These are phyloP conservation scores for Drosophila ercepeae DNA, from an alignment of 1,140 invertebrate genomes.

Conservation along the genomic window DNA sequence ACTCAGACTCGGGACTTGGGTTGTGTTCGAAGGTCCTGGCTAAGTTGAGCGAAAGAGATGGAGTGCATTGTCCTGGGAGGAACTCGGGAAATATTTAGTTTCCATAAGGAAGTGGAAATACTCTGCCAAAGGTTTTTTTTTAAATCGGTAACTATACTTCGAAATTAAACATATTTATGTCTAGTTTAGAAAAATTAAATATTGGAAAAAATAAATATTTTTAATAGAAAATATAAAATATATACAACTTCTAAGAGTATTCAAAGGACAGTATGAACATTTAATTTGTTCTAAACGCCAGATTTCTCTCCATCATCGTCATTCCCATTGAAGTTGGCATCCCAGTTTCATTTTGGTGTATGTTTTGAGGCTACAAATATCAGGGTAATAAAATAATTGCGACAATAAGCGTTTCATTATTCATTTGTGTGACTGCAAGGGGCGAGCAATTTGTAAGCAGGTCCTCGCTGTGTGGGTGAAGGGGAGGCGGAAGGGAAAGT, in stretches of 20 bases:
- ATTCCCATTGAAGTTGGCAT: constrained; percentile 20
- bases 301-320: constrained; percentile 26
- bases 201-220: too few relatives aligned
- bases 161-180: neutral
- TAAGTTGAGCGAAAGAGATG: constrained; percentile 17
- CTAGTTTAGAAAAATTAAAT: too few relatives aligned
- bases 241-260: constrained; percentile 11
- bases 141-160: neutral
- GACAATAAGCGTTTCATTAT: constrained; percentile 82
- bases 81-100: too few relatives aligned
- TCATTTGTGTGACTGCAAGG: constrained; percentile 79
- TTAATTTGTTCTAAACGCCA: neutral
- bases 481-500: neutral
- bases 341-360: constrained; percentile 46
- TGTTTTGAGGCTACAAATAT: constrained; percentile 81
- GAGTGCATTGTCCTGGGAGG: constrained; percentile 70
- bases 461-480: constrained; percentile 19
- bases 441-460: constrained; percentile 77
- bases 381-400: constrained; percentile 81
- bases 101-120: neutral
- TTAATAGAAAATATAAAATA: too few relatives aligned
- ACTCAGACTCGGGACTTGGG: constrained; percentile 22
- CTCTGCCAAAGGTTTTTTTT: constrained; percentile 1
- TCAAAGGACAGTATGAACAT: neutral
- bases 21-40: constrained; percentile 14